Evolutionary conservation across 2,797 vertebrate species (phyloP), one percentile per base, ranked within the genome.

Genomic region (Pangasius larnaudii): DNA sequence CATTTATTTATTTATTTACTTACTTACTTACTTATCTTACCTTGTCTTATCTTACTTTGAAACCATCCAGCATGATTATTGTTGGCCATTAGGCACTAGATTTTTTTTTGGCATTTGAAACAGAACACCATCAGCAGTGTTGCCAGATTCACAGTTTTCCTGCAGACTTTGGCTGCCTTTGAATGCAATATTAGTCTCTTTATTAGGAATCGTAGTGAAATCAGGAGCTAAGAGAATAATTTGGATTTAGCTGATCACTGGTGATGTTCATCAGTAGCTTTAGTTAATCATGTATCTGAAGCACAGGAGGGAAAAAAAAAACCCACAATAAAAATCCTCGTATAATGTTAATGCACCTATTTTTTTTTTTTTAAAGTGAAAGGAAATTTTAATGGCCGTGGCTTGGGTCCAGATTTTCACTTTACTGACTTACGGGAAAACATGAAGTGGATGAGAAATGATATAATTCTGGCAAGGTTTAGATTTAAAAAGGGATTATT

Each of bases 321-420:
- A 30, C 42, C 36, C 19, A 42, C 24, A 42, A 42, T 42, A 72
- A 39, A 46, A 49, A n/a, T 19, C 67, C 67, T 69, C 36, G 11
- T 63, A 27, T 65, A 65, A 65, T 30, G 18, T 65, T 14, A 30
- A 65, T 14, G n/a, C n/a, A 30, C 63, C 1, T 65, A 0, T 3
- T 19, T 71, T 71, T 72, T 42, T 39, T 39, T 42, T 42, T 69
- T 71, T 5, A 13, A 67, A 30, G 30, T 10, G 36, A 46, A 74
- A 13, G 0, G 10, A 75, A 49, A 27, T 49, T 75, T 14, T 19
- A 75, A 77, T 49, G 46, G 27, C 74, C 0, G 5, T 49, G 74
- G 74, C 74, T 2, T 8, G 1, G 74, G 46, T 77, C 74, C 74
- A 77, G 74, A 51, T 51, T 77, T 49, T 77, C 74, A 77, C 74